These are phyloP conservation scores for Acrossocheilus fasciatus DNA, from an alignment of 2,797 vertebrate species.

Conservation along the genomic window DNA sequence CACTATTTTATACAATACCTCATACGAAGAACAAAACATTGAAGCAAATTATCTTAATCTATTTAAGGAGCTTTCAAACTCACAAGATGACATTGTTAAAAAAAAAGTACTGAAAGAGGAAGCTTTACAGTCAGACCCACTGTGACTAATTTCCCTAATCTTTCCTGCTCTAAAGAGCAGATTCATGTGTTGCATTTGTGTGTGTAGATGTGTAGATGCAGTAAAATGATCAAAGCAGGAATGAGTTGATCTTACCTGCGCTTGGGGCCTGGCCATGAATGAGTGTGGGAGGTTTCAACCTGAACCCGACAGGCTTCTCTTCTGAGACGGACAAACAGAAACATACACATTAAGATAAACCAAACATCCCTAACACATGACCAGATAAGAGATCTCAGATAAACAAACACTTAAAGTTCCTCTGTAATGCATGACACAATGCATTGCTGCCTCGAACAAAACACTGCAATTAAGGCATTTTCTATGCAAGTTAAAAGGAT, in stretches of 20 bases:
- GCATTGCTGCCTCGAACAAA: background rate
- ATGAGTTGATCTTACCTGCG: constrained; percentile 83
- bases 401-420: constrained; percentile 5
- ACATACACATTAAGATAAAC: background rate
- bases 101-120: constrained; percentile 6
- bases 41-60: background rate
- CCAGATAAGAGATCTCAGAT: background rate
- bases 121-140: background rate
- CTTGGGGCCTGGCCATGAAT: constrained; percentile 98
- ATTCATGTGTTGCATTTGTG: background rate
- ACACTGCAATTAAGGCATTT: background rate
- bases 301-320: constrained; percentile 95
- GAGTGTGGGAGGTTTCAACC: constrained; percentile 95
- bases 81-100: background rate
- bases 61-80: constrained; percentile 15
- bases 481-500: background rate
- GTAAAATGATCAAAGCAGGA: background rate
- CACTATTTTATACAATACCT: no score
- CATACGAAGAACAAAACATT: background rate
- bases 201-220: background rate
- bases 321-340: constrained; percentile 76
- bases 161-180: background rate
- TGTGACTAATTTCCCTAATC: constrained; percentile 1
- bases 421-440: background rate
- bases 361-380: constrained; percentile 1